Percentiles rank a stretch among this genome's conserved stretches.
These are phyloP conservation scores for Dendrophyllia cribrosa DNA, from an alignment of 64 coral and sea anemone species.

Conservation along the genomic window DNA sequence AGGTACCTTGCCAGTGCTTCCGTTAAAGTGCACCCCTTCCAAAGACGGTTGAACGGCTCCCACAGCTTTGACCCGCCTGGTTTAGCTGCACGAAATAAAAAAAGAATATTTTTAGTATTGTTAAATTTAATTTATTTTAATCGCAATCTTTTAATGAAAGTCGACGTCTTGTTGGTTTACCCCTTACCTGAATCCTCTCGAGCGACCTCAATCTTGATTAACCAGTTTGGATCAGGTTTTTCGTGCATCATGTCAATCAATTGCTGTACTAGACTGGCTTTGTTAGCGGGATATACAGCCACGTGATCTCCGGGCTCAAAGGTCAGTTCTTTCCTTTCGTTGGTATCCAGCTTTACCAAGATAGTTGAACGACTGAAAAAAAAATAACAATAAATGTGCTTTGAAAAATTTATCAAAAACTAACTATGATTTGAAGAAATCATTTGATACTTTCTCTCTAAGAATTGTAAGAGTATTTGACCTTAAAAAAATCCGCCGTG, in stretches of 20 bases:
- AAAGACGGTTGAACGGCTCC: constrained; percentile 43
- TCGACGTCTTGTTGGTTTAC: background rate
- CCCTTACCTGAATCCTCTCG: constrained; percentile 60
- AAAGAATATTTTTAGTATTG: background rate
- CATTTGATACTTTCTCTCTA: too few relatives aligned
- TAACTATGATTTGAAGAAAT: too few relatives aligned
- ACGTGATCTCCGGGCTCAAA: constrained; percentile 77
- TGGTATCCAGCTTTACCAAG: background rate
- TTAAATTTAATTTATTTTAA: background rate
- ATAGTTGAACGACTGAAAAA: constrained; percentile 17
- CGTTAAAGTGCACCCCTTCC: constrained; percentile 49
- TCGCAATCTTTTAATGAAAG: too few relatives aligned
- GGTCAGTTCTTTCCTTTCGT: background rate
- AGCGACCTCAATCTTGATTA: constrained; percentile 52
- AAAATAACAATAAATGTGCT: background rate
- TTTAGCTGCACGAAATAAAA: background rate
- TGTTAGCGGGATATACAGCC: constrained; percentile 68
- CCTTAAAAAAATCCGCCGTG: too few relatives aligned
- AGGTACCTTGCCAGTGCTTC: constrained; percentile 76
- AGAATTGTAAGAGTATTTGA: too few relatives aligned
- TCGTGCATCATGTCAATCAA: constrained; percentile 65
- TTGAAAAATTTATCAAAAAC: too few relatives aligned
- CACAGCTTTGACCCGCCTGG: constrained; percentile 11
- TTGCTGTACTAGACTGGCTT: constrained; percentile 45
- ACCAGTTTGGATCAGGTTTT: constrained; percentile 56